Evolutionary conservation across 1,140 invertebrate species (phyloP), one percentile per base, ranked within the genome.

Genomic region (Leptinotarsa defecta): DNA sequence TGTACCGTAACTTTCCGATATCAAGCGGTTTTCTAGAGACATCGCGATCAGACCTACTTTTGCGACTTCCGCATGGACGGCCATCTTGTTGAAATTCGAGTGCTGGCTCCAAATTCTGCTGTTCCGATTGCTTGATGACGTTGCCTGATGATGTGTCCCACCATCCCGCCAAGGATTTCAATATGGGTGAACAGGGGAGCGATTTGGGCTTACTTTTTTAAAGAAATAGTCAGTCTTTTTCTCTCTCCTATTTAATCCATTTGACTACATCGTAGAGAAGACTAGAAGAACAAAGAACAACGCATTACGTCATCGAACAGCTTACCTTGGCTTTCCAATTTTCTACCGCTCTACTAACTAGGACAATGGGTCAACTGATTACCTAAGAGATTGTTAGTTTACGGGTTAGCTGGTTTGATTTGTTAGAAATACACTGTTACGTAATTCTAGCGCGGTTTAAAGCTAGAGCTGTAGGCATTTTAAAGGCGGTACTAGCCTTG

Each of bases 221-320:
- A 76, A 74, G 77, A 67, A 22, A 76, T 74, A 81, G 81, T 82
- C 81, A 82, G 81, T 82, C 81, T 82, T 82, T 82, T 82, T 82
- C 81, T 82, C 81, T 82, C 81, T 82, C 81, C 81, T 82, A 82
- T 82, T 43, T 81, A 80, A 79, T 79, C 81, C 78, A 80, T 81
- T 81, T 75, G 71, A 75, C 70, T 22, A 70, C 78, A 69, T 70
- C 78, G 65, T 22, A 65, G 17, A 57, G 52, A 15, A 57, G 52
- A 57, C 52, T 15, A 62, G 65, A 3, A 68, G 43, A 43, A 27
- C 15, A 17, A 57, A 15, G 52, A 57, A 57, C 52, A 57, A 57
- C n/a, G 52, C 13, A 19, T 57, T 57, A 57, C 52, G 52, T 57
- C 52, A 57, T n/a, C 52, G 52, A 15, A 15, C 52, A 57, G 52